Evolutionary conservation across 1,140 invertebrate species (phyloP), one percentile per base, ranked within the genome.

Genomic region (Stenopsyche tienmushanensis): DNA sequence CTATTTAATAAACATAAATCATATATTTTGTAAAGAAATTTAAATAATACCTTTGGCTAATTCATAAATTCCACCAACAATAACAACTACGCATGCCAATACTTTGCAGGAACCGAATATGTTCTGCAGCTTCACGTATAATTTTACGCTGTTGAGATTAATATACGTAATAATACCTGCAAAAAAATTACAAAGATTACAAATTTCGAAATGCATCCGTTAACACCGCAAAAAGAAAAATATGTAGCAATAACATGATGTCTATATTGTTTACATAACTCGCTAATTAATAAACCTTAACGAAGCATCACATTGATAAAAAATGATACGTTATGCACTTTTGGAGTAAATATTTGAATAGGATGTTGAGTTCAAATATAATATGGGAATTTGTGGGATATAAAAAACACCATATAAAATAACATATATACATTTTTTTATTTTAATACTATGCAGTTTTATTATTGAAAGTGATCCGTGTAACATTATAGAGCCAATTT

Each of bases 71-170:
- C 94, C 94, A 23, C 92, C 91, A n/a, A 83, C 75, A 42, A 93
- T 90, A 1, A 93, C 88, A 45, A 96, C 83, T 2, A 92, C 79
- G 70, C 94, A 91, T 0, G 91, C 88, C 0, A 91, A 77, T 1
- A 97, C 81, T 82, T 97, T 97, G 70, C 90, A 92, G 1, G 88
- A 83, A 0, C 91, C 91, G 72, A 96, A 97, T 15, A 93, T 78
- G 74, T 97, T 96, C 73, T 97, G 93, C 0, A 96, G 86, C 71
- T 86, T 87, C 0, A 95, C 91, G 45, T 93, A 93, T 68, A 95
- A 81, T 72, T 92, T 91, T 1, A 97, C 94, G 73, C 93, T 94
- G 13, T 83, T 87, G 57, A 92, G 86, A 74, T 97, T 97, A 29
- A 96, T 89, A 74, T 90, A 92, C 0, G 94, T 94, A 71, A 97